phyloP scores from a whole-genome alignment of 2,888 invertebrate genomes.

The Leucoptera coffeella region DNA sequence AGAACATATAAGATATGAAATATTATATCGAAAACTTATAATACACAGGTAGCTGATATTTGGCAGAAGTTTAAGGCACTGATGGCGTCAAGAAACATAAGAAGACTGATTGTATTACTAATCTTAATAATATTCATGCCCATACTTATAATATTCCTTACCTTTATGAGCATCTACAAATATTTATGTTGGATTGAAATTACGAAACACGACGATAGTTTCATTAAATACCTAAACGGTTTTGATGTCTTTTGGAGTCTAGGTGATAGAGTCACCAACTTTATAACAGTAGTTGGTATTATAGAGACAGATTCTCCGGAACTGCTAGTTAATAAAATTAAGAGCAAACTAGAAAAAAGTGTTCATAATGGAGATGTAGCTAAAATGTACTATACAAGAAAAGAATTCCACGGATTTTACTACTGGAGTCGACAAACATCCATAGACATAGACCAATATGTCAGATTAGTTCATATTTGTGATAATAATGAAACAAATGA shows the following conservation, averaged over 20 bases:
- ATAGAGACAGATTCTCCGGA: slow-evolving; percentile 22
- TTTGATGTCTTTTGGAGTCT: slow-evolving; percentile 49
- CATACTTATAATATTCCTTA: slow-evolving; percentile 10
- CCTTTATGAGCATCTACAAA: too few relatives aligned
- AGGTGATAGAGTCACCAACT: too few relatives aligned
- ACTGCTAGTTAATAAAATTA: slow-evolving; percentile 13
- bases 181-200: slow-evolving; percentile 16
- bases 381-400: slow-evolving; percentile 36
- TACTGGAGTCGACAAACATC: slow-evolving; percentile 33
- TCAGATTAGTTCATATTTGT: slow-evolving; percentile 25
- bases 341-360: slow-evolving; percentile 13
- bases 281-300: slow-evolving; percentile 40
- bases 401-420: slow-evolving; percentile 38
- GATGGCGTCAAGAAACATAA: slow-evolving; percentile 8
- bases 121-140: slow-evolving; percentile 13
- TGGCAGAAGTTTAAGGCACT: slow-evolving; percentile 7
- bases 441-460: slow-evolving; percentile 28
- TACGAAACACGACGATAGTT: slow-evolving; percentile 18
- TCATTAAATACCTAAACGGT: slow-evolving; percentile 38
- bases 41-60: too few relatives aligned
- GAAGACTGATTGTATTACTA: slow-evolving; percentile 9
- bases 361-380: slow-evolving; percentile 10
- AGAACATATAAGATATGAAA: too few relatives aligned
- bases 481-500: slow-evolving; percentile 13
- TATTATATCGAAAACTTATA: too few relatives aligned